Conservation (phyloP, 2,888 invertebrate genomes). For the Pyrrhia umbra region DNA sequence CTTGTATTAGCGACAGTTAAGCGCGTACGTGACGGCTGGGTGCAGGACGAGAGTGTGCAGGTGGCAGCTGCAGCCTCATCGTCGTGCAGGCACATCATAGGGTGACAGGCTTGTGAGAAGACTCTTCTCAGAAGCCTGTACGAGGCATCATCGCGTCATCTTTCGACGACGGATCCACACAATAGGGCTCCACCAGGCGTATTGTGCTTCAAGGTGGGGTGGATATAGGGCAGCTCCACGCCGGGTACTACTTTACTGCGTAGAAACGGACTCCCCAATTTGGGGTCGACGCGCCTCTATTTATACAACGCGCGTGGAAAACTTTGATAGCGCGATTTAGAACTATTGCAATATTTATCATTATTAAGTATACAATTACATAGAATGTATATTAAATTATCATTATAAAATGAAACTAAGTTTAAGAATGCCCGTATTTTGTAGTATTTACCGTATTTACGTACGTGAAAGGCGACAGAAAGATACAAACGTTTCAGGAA, state of each 20-base stretch:
- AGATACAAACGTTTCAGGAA: constrained; percentile 4
- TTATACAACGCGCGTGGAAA: constrained; percentile 44
- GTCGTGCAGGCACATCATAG: not conserved
- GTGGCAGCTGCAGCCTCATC: not conserved
- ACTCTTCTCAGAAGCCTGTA: not conserved
- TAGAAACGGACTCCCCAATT: constrained; percentile 79
- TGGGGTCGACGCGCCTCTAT: not conserved
- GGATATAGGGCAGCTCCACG: constrained; percentile 72
- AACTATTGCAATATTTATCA: not conserved
- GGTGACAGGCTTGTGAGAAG: constrained; percentile 4
- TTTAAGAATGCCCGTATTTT: not conserved
- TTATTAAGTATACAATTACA: not conserved
- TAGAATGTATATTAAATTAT: not conserved
- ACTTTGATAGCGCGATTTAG: constrained; percentile 68
- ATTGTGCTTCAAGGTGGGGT: constrained; percentile 56
- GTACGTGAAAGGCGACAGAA: not conserved
- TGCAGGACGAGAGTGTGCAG: not conserved
- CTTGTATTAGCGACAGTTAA: constrained; percentile 49
- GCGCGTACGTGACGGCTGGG: constrained; percentile 12
- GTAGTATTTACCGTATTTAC: not conserved
- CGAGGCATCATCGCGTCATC: not conserved
- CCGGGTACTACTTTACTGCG: constrained; percentile 74
- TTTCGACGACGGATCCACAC: constrained; percentile 37
- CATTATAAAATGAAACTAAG: not conserved
- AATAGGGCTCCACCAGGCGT: constrained; percentile 38